Conservation (phyloP, 2,113 vertebrate species). For the Mystacornis crossleyi region DNA sequence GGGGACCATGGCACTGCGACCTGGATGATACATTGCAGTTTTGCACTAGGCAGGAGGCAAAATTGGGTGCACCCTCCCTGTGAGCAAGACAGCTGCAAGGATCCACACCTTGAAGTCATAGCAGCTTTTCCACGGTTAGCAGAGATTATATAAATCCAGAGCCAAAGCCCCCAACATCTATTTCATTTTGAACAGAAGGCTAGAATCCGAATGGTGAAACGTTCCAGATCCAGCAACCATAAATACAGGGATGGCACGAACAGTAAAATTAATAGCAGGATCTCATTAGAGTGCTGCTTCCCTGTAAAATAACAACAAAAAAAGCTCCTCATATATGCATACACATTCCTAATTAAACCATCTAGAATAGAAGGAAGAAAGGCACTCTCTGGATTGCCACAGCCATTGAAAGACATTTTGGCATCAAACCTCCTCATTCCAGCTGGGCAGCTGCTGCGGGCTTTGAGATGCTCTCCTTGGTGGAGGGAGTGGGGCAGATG, state of each 20-base stretch:
- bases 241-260: not conserved
- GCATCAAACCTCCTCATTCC: not conserved
- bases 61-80: not conserved
- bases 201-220: not conserved
- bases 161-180: not conserved
- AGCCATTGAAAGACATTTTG: not conserved
- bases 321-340: not conserved
- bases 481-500: not conserved
- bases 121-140: not conserved
- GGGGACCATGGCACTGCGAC: not conserved
- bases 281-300: not conserved
- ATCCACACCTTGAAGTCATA: not conserved
- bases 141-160: not conserved
- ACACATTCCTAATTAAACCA: not conserved
- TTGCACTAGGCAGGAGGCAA: not conserved
- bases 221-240: not conserved
- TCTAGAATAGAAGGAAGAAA: not conserved
- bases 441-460: not conserved
- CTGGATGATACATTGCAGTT: not conserved
- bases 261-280: not conserved
- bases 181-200: constrained; percentile 13
- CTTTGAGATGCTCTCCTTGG: not conserved
- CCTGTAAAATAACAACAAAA: not conserved
- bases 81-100: not conserved
- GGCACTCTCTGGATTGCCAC: not conserved